phyloP scores from a whole-genome alignment of 2,888 invertebrate species.

The Acheta domesticus region DNA sequence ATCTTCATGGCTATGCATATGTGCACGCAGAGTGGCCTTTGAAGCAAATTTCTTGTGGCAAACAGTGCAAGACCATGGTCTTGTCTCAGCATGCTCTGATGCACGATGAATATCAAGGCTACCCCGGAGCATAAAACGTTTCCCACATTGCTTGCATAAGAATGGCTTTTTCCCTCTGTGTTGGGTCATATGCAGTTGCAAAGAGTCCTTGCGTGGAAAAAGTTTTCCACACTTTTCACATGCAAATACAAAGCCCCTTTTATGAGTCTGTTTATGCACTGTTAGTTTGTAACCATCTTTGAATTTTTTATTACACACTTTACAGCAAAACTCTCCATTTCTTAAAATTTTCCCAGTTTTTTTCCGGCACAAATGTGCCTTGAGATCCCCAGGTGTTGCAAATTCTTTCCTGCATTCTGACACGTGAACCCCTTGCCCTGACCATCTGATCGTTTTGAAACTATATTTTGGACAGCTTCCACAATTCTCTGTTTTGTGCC shows the following conservation, averaged over 20 bases:
- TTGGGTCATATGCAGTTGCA: background rate
- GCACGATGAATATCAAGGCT: background rate
- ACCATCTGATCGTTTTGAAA: background rate
- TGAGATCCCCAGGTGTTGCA: background rate
- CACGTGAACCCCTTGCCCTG: background rate
- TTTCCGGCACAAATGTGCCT: background rate
- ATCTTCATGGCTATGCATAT: background rate
- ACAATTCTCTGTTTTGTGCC: conserved; percentile 3
- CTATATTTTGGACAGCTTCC: background rate
- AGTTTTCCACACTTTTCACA: background rate
- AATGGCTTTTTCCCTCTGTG: conserved; percentile 7
- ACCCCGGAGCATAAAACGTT: background rate
- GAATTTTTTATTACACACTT: background rate
- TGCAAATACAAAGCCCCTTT: background rate
- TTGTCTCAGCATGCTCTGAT: background rate
- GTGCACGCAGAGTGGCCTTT: background rate
- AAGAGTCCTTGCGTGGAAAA: conserved; percentile 19
- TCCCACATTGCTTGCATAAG: conserved; percentile 1
- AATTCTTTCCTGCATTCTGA: conserved; percentile 18
- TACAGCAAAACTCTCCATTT: background rate
- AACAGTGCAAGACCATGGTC: background rate
- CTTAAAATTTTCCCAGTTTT: background rate
- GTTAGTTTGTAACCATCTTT: background rate
- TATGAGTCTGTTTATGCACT: background rate
- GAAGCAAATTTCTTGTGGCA: background rate